A percentile compares a stretch with the other conserved stretches of the same genome.
Evolutionary conservation across 2,888 invertebrate genomes (phyloP).

Genomic region (Drosophila neotestacea): DNA sequence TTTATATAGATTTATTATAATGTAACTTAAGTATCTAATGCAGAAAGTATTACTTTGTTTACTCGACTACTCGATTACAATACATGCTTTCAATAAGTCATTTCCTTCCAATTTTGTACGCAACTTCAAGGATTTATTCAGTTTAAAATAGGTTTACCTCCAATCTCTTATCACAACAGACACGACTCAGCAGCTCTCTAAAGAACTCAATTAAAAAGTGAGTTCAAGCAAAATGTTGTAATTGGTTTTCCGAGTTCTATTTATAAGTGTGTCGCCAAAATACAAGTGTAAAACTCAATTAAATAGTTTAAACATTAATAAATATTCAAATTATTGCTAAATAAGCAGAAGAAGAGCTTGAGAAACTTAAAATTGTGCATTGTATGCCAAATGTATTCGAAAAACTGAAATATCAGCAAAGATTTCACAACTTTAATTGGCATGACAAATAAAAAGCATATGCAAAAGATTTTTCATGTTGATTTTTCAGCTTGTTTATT

Average conservation of each 20-base stretch:
- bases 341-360: slow-evolving; percentile 11
- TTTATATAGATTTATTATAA: too few species aligned
- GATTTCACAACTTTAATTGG: slow-evolving; percentile 66
- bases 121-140: not conserved
- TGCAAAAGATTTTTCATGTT: slow-evolving; percentile 43
- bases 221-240: not conserved
- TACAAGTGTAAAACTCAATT: slow-evolving; percentile 43
- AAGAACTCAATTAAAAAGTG: slow-evolving; percentile 5
- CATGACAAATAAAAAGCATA: slow-evolving; percentile 60
- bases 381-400: slow-evolving; percentile 24
- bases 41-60: too few species aligned
- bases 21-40: too few species aligned
- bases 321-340: slow-evolving; percentile 17
- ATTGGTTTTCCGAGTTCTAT: not conserved
- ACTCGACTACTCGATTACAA: too few species aligned
- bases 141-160: not conserved
- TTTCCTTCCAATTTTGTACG: too few species aligned
- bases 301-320: slow-evolving; percentile 27
- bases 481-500: slow-evolving; percentile 37
- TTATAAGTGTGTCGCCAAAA: slow-evolving; percentile 16
- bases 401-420: slow-evolving; percentile 57
- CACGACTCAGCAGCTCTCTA: not conserved
- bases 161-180: not conserved
- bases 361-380: slow-evolving; percentile 4
- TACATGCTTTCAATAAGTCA: too few species aligned